Evolutionary conservation across 2,797 vertebrate species (phyloP).

Genomic region (Channallabes apus): DNA sequence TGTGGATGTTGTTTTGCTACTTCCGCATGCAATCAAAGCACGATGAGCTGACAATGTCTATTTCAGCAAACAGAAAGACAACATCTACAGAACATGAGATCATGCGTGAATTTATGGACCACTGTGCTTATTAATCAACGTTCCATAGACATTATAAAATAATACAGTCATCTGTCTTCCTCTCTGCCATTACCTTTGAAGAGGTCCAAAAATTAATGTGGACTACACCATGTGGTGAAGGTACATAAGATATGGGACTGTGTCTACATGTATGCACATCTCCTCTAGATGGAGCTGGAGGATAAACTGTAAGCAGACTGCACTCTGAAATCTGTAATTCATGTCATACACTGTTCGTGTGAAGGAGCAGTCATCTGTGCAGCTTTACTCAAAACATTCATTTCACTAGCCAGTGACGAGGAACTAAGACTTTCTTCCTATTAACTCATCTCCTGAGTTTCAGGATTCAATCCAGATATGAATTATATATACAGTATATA

Average conservation of each 20-base stretch:
- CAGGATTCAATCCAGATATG: neutral
- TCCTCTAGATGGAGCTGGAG: constrained; percentile 46
- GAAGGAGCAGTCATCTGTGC: neutral
- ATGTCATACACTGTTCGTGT: neutral
- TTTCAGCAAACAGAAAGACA: neutral
- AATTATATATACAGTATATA: neutral
- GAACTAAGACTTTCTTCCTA: neutral
- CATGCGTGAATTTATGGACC: neutral
- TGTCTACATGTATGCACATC: neutral
- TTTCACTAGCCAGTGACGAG: neutral
- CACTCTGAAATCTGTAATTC: neutral
- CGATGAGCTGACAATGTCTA: neutral
- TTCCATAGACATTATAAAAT: too few relatives aligned
- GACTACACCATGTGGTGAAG: neutral
- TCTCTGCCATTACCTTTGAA: neutral
- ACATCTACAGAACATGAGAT: neutral
- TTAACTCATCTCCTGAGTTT: neutral
- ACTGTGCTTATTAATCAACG: neutral
- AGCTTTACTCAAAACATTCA: neutral
- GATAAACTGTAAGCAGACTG: constrained; percentile 10
- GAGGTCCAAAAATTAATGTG: neutral
- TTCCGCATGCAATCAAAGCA: neutral
- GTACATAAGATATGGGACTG: neutral
- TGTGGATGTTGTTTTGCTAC: neutral
- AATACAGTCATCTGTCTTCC: neutral